Evolutionary conservation across 2,888 invertebrate species (phyloP).

Genomic region (Lobophora halterata): DNA sequence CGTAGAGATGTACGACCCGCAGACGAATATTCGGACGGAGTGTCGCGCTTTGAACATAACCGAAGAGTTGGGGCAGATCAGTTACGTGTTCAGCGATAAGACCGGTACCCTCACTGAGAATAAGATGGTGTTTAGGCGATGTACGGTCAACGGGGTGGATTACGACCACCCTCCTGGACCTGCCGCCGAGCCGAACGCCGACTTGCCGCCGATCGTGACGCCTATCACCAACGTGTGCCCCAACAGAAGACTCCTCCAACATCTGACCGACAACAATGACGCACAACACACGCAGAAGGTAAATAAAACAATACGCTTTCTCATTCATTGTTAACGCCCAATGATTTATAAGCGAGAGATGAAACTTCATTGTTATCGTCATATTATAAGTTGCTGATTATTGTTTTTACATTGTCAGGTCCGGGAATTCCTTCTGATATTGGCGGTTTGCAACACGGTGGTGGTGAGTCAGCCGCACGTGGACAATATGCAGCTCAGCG

Average conservation of each 20-base stretch:
- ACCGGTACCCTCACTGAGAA: conserved; percentile 99
- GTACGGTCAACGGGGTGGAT: conserved; percentile 93
- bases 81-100: conserved; percentile 97
- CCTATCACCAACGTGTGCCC: conserved; percentile 72
- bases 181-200: conserved; percentile 82
- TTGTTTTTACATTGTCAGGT: conserved; percentile 68
- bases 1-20: conserved; percentile 90
- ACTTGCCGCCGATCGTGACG: conserved; percentile 70
- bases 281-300: conserved; percentile 83
- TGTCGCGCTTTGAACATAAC: conserved; percentile 98
- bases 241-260: conserved; percentile 65
- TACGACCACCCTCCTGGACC: conserved; percentile 91
- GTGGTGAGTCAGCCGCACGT: conserved; percentile 93
- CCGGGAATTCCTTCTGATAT: conserved; percentile 93
- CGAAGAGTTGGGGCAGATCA: conserved; percentile 96
- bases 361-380: too few relatives aligned
- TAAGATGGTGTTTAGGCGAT: conserved; percentile 96
- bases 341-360: too few relatives aligned
- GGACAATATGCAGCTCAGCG: conserved; percentile 85
- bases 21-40: conserved; percentile 87
- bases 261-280: conserved; percentile 61
- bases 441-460: conserved; percentile 98
- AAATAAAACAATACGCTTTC: conserved; percentile 10
- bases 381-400: conserved; percentile 2
- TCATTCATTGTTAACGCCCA: neutral